Conservation (phyloP, 2,797 vertebrate genomes). For the Streptopelia turtur region DNA sequence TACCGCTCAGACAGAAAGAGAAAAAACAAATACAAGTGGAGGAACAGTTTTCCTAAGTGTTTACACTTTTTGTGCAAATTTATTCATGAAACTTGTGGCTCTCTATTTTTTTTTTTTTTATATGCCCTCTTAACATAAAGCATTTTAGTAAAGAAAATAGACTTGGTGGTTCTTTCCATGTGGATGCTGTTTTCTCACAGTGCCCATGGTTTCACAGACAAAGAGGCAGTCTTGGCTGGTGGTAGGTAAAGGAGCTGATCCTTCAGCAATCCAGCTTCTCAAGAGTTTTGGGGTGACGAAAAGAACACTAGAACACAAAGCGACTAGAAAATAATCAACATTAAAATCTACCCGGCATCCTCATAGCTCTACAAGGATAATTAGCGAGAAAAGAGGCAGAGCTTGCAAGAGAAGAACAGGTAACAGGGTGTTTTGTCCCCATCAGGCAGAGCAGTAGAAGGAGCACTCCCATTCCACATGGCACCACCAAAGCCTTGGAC, state of each 20-base stretch:
- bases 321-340: background rate
- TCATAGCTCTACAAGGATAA: background rate
- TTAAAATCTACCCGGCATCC: background rate
- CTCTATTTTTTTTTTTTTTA: background rate
- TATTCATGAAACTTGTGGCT: background rate
- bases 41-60: constrained; percentile 25
- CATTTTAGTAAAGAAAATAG: background rate
- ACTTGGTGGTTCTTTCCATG: background rate
- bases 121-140: background rate
- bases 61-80: constrained; percentile 15
- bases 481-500: background rate
- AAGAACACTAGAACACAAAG: background rate
- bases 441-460: background rate
- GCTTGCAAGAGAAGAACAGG: background rate
- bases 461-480: accelerated
- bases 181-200: background rate
- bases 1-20: constrained; percentile 31
- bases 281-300: background rate
- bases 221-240: background rate
- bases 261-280: background rate
- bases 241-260: background rate
- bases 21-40: constrained; percentile 15
- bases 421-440: background rate
- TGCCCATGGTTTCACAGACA: background rate
- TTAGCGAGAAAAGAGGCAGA: background rate